A percentile compares a stretch with the other conserved stretches of the same genome.
phyloP scores from a whole-genome alignment of 2,888 invertebrate species.

The Tenthredo amoena region DNA sequence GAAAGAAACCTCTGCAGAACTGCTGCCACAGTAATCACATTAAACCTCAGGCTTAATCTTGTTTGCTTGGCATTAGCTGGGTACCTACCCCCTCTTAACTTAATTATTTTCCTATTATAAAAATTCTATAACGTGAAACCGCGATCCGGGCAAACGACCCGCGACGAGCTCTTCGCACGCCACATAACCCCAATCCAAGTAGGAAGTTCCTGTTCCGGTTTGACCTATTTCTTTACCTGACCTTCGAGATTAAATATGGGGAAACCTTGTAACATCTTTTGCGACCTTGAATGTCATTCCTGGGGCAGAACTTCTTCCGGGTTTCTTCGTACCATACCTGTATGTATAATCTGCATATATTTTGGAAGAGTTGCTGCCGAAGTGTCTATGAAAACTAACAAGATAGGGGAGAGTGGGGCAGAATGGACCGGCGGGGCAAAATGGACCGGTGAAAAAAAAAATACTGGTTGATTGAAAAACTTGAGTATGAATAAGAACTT shows the following conservation, averaged over 20 bases:
- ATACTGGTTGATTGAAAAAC: too few relatives aligned
- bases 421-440: too few relatives aligned
- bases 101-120: slow-evolving; percentile 67
- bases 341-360: background rate
- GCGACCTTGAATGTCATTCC: background rate
- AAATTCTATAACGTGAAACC: slow-evolving; percentile 48
- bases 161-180: background rate
- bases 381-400: background rate
- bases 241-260: slow-evolving; percentile 4
- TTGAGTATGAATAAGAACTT: too few relatives aligned
- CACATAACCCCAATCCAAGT: background rate
- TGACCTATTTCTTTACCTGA: slow-evolving; percentile 9
- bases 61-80: slow-evolving; percentile 72
- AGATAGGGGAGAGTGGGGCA: too few relatives aligned
- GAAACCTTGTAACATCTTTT: slow-evolving; percentile 6
- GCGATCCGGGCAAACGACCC: slow-evolving; percentile 39
- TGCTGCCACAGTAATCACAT: slow-evolving; percentile 76
- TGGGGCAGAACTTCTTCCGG: background rate
- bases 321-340: background rate
- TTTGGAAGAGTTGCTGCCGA: background rate
- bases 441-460: too few relatives aligned
- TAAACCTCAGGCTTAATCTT: slow-evolving; percentile 72
- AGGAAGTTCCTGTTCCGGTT: background rate
- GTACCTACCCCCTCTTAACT: slow-evolving; percentile 65
- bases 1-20: slow-evolving; percentile 73